Base-by-base conservation (phyloP, 2,113 vertebrate genomes). In the Coregonus clupeaformis region DNA sequence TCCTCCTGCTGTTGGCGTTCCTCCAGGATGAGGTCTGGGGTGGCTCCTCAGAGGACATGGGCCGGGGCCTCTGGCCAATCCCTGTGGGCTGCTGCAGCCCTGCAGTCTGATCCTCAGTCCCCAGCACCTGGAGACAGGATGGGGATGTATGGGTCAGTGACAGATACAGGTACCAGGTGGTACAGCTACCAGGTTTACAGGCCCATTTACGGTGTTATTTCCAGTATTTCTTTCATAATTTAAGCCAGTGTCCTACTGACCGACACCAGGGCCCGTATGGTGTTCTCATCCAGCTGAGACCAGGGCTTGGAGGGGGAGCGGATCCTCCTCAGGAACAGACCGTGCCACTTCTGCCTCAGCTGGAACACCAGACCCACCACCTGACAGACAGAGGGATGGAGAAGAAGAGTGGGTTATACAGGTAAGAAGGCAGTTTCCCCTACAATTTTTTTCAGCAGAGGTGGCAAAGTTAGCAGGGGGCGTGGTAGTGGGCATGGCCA, bases 261-360 rank as follows among this genome's bases (percentile, higher is more conserved):
- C 68, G 92, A 92, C 72, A 95, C 89, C 78, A 99, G 87, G 29
- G 95, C 89, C 75, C 90, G 91, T 75, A 98, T 64, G 30, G 92
- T 93, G 68, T 93, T 85, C 85, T 99, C 96, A 65, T 99, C 98
- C 71, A 87, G 93, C 81, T 94, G 94, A 77, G 95, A 95, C 93
- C 94, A 96, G 0, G 92, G 91, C 84, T 96, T 98, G n/a, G 95
- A 94, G 5, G 96, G 96, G 57, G 89, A 91, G 75, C 90, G 92
- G 89, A 98, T 96, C 67, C 94, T 91, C 59, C 94, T 93, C 78
- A 95, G 84, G 87, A 99, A 96, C 80, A 99, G 87, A 69, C 91
- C 94, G 9, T 97, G 94, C 97, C 97, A 99, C 83, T 97, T 98
- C 76, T 96, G 95, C 71, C 95, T 94, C 47, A 99, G 92, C 71